A percentile compares a stretch with the other conserved stretches of the same genome.
Evolutionary conservation across 2,113 vertebrate species (phyloP).

Genomic region (Geococcyx californianus): DNA sequence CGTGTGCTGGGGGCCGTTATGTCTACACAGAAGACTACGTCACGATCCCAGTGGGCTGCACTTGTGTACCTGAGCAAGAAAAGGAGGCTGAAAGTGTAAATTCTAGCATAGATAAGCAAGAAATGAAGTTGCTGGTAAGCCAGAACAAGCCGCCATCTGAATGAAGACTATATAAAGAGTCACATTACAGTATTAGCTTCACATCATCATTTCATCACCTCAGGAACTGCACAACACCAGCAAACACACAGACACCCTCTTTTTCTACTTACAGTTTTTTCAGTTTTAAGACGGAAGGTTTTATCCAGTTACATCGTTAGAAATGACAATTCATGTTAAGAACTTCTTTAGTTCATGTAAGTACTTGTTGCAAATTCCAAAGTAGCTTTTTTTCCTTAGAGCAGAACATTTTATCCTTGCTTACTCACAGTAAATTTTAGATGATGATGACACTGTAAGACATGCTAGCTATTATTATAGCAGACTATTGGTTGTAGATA

Average conservation of each 20-base stretch:
- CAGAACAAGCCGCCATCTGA: slow-evolving; percentile 59
- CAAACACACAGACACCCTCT: background rate
- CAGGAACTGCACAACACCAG: background rate
- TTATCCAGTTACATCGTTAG: background rate
- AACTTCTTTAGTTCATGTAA: background rate
- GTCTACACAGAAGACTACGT: slow-evolving; percentile 88
- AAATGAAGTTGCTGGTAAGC: slow-evolving; percentile 62
- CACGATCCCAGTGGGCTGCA: slow-evolving; percentile 91
- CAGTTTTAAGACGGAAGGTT: background rate
- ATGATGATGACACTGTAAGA: background rate
- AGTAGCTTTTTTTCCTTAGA: background rate
- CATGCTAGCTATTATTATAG: background rate
- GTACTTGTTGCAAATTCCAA: background rate
- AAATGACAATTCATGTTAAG: background rate
- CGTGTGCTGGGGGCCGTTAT: slow-evolving; percentile 84
- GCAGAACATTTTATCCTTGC: slow-evolving; percentile 15
- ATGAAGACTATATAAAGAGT: background rate
- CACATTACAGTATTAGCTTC: background rate
- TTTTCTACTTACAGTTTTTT: background rate
- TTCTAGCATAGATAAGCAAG: slow-evolving; percentile 77
- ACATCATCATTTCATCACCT: background rate
- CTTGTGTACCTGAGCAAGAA: slow-evolving; percentile 82
- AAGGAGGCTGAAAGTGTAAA: slow-evolving; percentile 56
- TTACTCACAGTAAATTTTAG: slow-evolving; percentile 27
- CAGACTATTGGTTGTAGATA: slow-evolving; percentile 16